phyloP scores from a whole-genome alignment of 2,797 vertebrate species.

The Poecilia wingei region DNA sequence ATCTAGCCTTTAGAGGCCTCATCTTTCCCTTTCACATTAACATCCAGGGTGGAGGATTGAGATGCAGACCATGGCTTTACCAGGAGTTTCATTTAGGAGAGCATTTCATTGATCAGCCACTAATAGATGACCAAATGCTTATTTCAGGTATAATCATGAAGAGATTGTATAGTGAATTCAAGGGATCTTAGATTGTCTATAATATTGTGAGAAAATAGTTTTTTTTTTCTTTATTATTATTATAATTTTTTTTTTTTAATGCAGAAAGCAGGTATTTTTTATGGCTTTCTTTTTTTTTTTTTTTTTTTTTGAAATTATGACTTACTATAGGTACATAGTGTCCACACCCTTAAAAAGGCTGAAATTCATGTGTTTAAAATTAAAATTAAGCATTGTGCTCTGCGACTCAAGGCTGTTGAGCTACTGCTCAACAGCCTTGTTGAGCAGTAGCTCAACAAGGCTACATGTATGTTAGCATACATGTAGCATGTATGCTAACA shows the following conservation, averaged over 20 bases:
- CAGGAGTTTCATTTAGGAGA: conserved; percentile 56
- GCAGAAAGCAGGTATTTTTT: neutral
- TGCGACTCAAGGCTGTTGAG: too few relatives aligned
- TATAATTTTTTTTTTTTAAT: neutral
- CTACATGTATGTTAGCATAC: too few relatives aligned
- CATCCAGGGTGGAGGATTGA: conserved; percentile 41
- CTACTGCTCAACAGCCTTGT: too few relatives aligned
- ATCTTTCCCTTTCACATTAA: conserved; percentile 54
- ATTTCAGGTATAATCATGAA: neutral
- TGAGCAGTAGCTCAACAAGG: too few relatives aligned
- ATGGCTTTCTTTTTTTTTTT: neutral
- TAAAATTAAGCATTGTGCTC: too few relatives aligned
- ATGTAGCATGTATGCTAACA: too few relatives aligned
- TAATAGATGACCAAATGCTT: conserved; percentile 55
- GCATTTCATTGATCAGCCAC: conserved; percentile 58
- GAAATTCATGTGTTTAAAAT: too few relatives aligned
- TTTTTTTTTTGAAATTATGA: neutral
- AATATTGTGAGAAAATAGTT: neutral
- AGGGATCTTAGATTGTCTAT: neutral
- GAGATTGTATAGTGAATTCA: neutral
- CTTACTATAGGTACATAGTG: neutral
- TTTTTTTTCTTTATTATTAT: neutral
- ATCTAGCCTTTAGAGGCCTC: conserved; percentile 55
- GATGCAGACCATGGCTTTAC: conserved; percentile 52
- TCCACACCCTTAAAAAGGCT: too few relatives aligned